phyloP scores from a whole-genome alignment of 2,797 vertebrate genomes.

The Chromis chromis region DNA sequence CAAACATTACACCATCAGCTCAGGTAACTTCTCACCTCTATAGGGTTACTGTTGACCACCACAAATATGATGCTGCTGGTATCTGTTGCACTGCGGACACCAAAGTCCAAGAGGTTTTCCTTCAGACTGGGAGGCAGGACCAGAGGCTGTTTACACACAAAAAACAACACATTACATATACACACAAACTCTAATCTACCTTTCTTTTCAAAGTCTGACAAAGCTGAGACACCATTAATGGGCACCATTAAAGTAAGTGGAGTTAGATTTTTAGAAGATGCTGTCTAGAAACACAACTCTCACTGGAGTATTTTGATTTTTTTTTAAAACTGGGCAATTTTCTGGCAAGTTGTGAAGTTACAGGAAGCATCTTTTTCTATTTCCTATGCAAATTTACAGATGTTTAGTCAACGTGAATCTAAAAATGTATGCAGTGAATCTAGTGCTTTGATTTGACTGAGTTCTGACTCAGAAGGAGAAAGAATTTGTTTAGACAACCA shows the following conservation, averaged over 20 bases:
- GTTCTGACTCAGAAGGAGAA: background rate
- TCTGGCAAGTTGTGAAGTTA: too few relatives aligned
- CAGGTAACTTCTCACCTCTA: conserved; percentile 88
- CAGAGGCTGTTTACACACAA: conserved; percentile 86
- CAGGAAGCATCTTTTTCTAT: background rate
- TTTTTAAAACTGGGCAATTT: too few relatives aligned
- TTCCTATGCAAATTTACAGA: background rate
- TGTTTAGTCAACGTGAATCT: background rate
- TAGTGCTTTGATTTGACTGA: background rate
- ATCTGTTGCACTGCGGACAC: conserved; percentile 93
- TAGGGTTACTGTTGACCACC: conserved; percentile 97
- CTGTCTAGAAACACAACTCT: background rate
- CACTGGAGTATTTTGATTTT: too few relatives aligned
- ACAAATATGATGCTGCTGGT: conserved; percentile 92
- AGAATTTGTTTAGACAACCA: background rate
- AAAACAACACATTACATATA: conserved; percentile 5
- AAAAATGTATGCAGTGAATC: too few relatives aligned
- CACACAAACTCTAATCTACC: background rate
- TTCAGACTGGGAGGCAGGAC: conserved; percentile 91
- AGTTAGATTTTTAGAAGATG: too few relatives aligned
- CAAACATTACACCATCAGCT: background rate
- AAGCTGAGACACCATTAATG: background rate
- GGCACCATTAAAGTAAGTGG: background rate
- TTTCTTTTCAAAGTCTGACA: too few relatives aligned
- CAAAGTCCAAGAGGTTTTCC: conserved; percentile 94